Evolutionary conservation across 1,140 invertebrate genomes (phyloP).

Genomic region (Eubasilissa regina): DNA sequence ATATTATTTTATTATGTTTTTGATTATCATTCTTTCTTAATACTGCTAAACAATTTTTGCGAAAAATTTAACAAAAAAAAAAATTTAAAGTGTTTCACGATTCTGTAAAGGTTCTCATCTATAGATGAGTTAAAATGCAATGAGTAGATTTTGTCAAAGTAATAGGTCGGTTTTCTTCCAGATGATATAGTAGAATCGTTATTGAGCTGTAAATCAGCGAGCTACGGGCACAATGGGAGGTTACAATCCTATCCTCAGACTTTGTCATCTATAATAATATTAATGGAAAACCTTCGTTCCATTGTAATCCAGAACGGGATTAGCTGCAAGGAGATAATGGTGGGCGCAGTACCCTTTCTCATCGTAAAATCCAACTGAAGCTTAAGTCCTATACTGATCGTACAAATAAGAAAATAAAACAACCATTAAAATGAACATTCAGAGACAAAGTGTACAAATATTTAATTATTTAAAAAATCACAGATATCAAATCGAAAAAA

Average conservation of each 20-base stretch:
- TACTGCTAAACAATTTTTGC: no score
- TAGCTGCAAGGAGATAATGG: conserved; percentile 30
- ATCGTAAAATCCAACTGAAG: conserved; percentile 38
- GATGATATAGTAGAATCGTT: conserved; percentile 12
- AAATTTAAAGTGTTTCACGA: no score
- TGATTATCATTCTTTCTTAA: no score
- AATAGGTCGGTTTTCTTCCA: background rate
- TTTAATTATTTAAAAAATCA: no score
- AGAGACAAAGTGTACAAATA: no score
- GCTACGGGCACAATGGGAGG: conserved; percentile 12
- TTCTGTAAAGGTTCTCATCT: no score
- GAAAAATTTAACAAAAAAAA: no score
- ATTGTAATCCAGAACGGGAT: conserved; percentile 43
- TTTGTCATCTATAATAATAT: conserved; percentile 45
- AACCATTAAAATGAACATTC: no score
- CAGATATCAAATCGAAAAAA: no score
- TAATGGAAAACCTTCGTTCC: conserved; percentile 41
- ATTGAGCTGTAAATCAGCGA: conserved; percentile 35
- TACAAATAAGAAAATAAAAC: background rate
- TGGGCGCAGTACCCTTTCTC: conserved; percentile 44
- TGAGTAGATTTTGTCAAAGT: no score
- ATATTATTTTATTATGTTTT: no score
- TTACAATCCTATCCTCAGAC: conserved; percentile 25
- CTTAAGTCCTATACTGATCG: background rate
- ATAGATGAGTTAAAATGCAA: no score